Evolutionary conservation across 2,797 vertebrate genomes (phyloP), one percentile per base, ranked within the genome.

Genomic region (Columba guinea): DNA sequence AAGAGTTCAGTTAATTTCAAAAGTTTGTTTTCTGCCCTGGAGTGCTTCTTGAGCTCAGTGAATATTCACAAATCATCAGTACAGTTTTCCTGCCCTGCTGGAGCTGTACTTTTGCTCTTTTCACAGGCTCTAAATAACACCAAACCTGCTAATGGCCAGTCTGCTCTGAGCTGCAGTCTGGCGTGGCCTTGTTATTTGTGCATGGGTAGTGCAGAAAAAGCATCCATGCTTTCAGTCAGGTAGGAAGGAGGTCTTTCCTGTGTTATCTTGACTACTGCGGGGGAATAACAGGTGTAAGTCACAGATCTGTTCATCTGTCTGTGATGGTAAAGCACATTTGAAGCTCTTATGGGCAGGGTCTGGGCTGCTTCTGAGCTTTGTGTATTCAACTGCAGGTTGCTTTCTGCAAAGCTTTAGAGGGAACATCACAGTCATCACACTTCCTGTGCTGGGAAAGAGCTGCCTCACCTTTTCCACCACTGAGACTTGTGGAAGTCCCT

Each of bases 1-100:
- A 89, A 52, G 87, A 82, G 83, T 79, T 73, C 89, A 74, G 91
- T 84, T 96, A 52, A 94, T 95, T 94, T 93, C 90, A 82, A 74
- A 94, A 92, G 81, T 84, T 91, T 91, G 84, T 80, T 68, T 94
- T 94, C 80, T 94, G 93, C 85, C 89, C 85, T 0, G 2, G 85
- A 90, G 83, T 73, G 80, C 59, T 84, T 73, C 0, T 11, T 90
- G 93, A 94, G 49, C 91, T 78, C 83, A 58, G 77, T 76, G 87
- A 93, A 95, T 96, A 95, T 95, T 96, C 91, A 94, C 77, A 95
- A 82, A 94, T 76, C 79, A 74, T 62, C 63, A 0, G 44, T 51
- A 78, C 4, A 13, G 60, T 63, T 76, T 84, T 60, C 84, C 60
- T 84, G 89, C 75, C 64, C 65, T 44, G 58, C 80, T 65, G 59